These are phyloP conservation scores for Neoscelio sp. DNA, from an alignment of 2,888 invertebrate genomes.

Conservation along the genomic window DNA sequence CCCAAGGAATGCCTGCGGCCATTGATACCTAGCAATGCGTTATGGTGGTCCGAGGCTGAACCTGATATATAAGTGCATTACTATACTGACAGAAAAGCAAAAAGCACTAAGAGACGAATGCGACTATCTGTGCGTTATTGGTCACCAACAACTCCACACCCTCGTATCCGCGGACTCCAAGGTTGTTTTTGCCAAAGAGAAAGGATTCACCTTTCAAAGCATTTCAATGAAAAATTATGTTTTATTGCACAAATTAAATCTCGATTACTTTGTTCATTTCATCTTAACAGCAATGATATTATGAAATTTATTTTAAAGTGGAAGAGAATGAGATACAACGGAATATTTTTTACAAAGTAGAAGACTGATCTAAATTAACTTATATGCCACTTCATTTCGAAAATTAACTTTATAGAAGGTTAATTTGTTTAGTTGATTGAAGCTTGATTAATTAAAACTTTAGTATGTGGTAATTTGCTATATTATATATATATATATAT, in stretches of 20 bases:
- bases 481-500: too few relatives aligned
- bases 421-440: too few relatives aligned
- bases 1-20: conserved; percentile 83
- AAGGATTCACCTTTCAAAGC: background rate
- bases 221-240: conserved; percentile 20
- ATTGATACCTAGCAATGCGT: conserved; percentile 83
- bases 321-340: too few relatives aligned
- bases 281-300: too few relatives aligned
- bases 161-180: conserved; percentile 52
- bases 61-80: conserved; percentile 83
- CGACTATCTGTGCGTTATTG: conserved; percentile 75
- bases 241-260: background rate
- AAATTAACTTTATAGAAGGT: too few relatives aligned
- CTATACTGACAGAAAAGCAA: conserved; percentile 76
- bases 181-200: conserved; percentile 15
- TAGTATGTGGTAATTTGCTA: too few relatives aligned
- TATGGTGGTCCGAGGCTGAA: conserved; percentile 83
- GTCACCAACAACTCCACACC: conserved; percentile 68
- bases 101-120: conserved; percentile 63
- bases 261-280: background rate
- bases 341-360: too few relatives aligned
- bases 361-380: too few relatives aligned
- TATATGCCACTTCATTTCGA: too few relatives aligned
- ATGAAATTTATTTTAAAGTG: too few relatives aligned
- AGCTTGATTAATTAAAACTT: too few relatives aligned